Conservation (phyloP, 1,140 invertebrate species). For the Helicoverpa zea region DNA sequence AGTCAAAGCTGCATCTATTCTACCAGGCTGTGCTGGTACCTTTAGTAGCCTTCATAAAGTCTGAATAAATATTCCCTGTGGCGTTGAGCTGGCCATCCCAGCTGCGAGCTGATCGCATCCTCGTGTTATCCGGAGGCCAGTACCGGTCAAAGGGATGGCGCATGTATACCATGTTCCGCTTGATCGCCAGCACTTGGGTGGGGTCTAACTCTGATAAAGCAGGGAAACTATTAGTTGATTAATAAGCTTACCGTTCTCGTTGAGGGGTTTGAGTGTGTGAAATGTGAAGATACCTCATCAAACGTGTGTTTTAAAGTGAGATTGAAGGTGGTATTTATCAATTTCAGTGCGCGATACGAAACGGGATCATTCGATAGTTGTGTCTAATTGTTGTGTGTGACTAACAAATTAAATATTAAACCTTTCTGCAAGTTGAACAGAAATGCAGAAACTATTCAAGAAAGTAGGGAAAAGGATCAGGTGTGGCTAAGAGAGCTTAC, state of each 20-base stretch:
- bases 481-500: slow-evolving; percentile 4
- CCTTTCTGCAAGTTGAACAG: neutral
- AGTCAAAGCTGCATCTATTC: slow-evolving; percentile 56
- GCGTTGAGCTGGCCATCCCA: slow-evolving; percentile 77
- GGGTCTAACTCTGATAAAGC: slow-evolving; percentile 81
- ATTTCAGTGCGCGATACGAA: neutral
- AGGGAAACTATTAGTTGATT: slow-evolving; percentile 66
- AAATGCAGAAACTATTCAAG: neutral
- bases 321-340: neutral
- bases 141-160: slow-evolving; percentile 74
- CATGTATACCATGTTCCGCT: slow-evolving; percentile 75
- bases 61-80: slow-evolving; percentile 72
- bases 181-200: slow-evolving; percentile 79
- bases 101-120: slow-evolving; percentile 63
- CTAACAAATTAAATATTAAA: neutral
- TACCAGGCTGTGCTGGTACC: slow-evolving; percentile 68
- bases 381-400: too few relatives aligned
- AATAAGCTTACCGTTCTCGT: slow-evolving; percentile 63
- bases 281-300: neutral
- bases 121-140: slow-evolving; percentile 74
- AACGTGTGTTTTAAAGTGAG: neutral
- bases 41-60: slow-evolving; percentile 79
- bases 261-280: neutral
- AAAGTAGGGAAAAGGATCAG: neutral
- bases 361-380: too few relatives aligned